Evolutionary conservation across 2,113 vertebrate species (phyloP), one percentile per base, ranked within the genome.

Genomic region (Aythya baeri): DNA sequence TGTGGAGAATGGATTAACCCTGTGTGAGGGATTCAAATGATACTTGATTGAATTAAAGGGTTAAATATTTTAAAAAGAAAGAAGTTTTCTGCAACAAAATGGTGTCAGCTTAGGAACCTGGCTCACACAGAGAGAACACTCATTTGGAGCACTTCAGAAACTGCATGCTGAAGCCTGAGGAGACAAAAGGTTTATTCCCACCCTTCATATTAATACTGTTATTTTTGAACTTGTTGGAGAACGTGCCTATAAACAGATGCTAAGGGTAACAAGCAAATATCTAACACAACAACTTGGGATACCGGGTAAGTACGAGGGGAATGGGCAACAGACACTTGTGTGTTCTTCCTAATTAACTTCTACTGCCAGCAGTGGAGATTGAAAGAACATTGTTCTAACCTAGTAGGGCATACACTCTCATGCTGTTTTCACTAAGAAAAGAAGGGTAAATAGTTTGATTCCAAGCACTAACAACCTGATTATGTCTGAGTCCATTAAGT

Each of bases 1-100:
- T 70, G 44, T 88, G 86, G 88, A 97, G 67, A 97, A 97, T 66
- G 92, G 91, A 97, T 98, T 98, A 97, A 97, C 91, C 86, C 68
- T 91, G 14, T 89, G 44, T 46, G 84, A 25, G 44, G 84, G 72
- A 95, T 79, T 84, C 46, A 91, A 90, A 83, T 34, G 13, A 54
- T 54, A 46, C 77, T 61, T 80, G 36, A 38, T 63, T 86, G 87
- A 95, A 92, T 70, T 72, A 83, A 94, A 95, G 89, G 77, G 91
- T 97, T 97, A 97, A 97, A 11, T 44, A 36, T 58, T 92, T 63
- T 43, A 62, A 55, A 75, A 38, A 72, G 23, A 44, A 58, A 41
- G 34, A n/a, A 57, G 25, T 49, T 43, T 88, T 43, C n/a, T 31
- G 7, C 10, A 82, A 38, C 23, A 57, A 59, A 72, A 31, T 3